A percentile compares a stretch with the other conserved stretches of the same genome.
Conservation (phyloP, 2,113 vertebrate species). For the Irena cyanogastra region DNA sequence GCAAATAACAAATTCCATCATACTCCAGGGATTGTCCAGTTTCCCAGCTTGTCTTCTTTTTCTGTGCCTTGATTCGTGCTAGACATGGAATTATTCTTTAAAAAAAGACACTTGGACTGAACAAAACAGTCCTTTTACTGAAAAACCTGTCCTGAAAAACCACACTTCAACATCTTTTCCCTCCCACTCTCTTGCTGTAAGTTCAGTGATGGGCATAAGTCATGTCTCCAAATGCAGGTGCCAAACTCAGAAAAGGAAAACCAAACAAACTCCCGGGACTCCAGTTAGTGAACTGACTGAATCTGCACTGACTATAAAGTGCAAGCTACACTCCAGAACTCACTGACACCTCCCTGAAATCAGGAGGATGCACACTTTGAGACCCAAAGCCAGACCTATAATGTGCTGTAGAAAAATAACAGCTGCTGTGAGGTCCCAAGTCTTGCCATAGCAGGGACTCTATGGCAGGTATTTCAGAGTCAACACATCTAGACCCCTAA, state of each 20-base stretch:
- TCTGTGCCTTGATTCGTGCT: neutral
- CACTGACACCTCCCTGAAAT: neutral
- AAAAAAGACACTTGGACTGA: neutral
- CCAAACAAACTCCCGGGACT: neutral
- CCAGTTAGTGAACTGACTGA: neutral
- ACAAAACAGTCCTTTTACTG: neutral
- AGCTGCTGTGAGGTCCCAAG: neutral
- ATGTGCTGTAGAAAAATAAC: neutral
- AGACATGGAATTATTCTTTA: neutral
- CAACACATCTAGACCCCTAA: neutral
- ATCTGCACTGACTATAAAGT: neutral
- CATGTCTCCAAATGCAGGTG: neutral
- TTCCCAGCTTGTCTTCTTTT: neutral
- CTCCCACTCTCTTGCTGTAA: neutral
- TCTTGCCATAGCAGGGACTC: neutral
- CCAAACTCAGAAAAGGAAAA: neutral
- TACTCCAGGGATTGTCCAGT: neutral
- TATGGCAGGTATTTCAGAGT: neutral
- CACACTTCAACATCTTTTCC: neutral
- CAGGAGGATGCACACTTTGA: neutral
- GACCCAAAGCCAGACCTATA: neutral
- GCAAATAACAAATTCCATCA: neutral
- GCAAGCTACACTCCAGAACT: neutral
- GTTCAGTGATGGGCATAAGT: neutral
- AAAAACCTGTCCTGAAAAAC: neutral